Evolutionary conservation across 2,888 invertebrate genomes (phyloP).

Genomic region (Sturmia bella): DNA sequence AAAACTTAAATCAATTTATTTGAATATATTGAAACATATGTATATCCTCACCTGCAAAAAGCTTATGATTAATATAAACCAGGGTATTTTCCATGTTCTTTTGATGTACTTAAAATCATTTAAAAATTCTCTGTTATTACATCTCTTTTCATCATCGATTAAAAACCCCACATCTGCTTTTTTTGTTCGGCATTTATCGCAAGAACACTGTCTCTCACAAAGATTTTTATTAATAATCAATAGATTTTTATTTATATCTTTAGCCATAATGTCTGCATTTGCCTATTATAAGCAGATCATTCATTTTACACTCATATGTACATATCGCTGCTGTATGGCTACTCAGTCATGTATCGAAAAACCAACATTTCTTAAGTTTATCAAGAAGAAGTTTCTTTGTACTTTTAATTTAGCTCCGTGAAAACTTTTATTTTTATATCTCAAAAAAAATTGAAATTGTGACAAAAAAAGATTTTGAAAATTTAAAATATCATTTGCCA

Average conservation of each 20-base stretch:
- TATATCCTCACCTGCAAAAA: constrained; percentile 76
- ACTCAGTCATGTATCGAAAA: too few relatives aligned
- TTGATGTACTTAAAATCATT: constrained; percentile 72
- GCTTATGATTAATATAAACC: constrained; percentile 76
- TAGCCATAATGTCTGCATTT: constrained; percentile 1
- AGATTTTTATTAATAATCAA: constrained; percentile 42
- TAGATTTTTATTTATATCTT: constrained; percentile 37
- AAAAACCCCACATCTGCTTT: constrained; percentile 26
- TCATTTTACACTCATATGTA: too few relatives aligned
- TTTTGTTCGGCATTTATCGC: constrained; percentile 31
- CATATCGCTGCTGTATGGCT: too few relatives aligned
- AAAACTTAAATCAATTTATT: not conserved
- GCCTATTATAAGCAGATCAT: not conserved
- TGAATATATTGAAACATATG: too few relatives aligned
- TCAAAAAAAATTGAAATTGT: not conserved
- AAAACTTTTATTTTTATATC: constrained; percentile 3
- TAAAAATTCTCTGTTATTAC: constrained; percentile 70
- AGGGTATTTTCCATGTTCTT: constrained; percentile 75
- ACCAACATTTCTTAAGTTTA: not conserved
- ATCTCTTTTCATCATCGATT: not conserved
- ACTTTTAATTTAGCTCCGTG: too few relatives aligned
- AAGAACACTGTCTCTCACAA: constrained; percentile 22
- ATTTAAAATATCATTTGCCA: too few relatives aligned
- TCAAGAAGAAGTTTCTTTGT: too few relatives aligned
- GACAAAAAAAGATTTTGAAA: not conserved